A percentile compares a stretch with the other conserved stretches of the same genome.
phyloP scores from a whole-genome alignment of 2,888 invertebrate genomes.

The Polia nebulosa region DNA sequence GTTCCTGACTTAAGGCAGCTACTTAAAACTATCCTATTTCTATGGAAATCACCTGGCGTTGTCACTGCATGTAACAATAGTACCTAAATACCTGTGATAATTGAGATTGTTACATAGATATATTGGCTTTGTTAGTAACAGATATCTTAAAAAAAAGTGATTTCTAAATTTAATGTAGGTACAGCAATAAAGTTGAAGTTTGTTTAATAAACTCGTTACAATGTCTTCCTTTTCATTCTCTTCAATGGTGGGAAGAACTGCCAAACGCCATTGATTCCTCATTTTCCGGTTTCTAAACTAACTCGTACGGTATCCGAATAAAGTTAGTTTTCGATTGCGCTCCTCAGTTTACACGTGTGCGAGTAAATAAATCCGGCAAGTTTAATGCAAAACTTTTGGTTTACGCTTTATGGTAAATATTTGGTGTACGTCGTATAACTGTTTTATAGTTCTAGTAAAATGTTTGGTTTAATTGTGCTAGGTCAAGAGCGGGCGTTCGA shows the following conservation, averaged over 20 bases:
- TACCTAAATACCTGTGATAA: too few relatives aligned
- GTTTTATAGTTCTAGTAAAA: slow-evolving; percentile 91
- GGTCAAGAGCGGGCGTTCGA: slow-evolving; percentile 90
- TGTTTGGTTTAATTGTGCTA: slow-evolving; percentile 91
- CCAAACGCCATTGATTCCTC: slow-evolving; percentile 68
- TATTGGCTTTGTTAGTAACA: too few relatives aligned
- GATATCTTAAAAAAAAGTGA: slow-evolving; percentile 19
- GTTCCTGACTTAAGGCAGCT: not conserved
- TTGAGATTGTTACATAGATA: too few relatives aligned
- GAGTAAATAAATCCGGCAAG: slow-evolving; percentile 89
- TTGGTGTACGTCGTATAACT: slow-evolving; percentile 90
- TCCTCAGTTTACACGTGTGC: slow-evolving; percentile 77
- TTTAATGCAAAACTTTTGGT: slow-evolving; percentile 91
- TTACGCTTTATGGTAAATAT: slow-evolving; percentile 91
- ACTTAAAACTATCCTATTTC: not conserved
- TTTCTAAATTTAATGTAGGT: slow-evolving; percentile 15
- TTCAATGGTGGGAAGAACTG: slow-evolving; percentile 73
- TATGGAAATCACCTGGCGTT: not conserved
- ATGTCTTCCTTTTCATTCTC: slow-evolving; percentile 74
- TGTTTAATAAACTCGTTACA: slow-evolving; percentile 64
- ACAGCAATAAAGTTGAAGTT: slow-evolving; percentile 57
- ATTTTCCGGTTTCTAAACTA: slow-evolving; percentile 49
- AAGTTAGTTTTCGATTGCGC: slow-evolving; percentile 71
- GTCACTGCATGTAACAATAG: too few relatives aligned
- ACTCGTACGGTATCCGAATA: slow-evolving; percentile 65